A percentile compares a stretch with the other conserved stretches of the same genome.
Conservation (phyloP, 2,888 invertebrate species). For the Xestobium rufovillosum region DNA sequence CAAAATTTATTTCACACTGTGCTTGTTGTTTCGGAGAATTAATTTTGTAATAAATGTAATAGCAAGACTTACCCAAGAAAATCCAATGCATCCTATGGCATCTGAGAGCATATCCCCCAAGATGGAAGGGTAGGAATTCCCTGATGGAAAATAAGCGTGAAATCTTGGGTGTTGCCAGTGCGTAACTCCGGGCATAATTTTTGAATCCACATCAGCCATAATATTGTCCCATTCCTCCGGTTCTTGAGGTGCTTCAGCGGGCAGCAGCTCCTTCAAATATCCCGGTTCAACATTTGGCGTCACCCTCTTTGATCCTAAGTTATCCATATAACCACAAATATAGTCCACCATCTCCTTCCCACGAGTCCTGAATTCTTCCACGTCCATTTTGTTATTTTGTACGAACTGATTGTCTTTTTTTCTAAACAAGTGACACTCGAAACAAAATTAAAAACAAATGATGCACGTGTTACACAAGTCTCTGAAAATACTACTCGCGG, state of each 20-base stretch:
- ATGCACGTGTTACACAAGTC: too few species aligned
- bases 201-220: conserved; percentile 82
- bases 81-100: conserved; percentile 95
- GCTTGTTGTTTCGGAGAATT: too few species aligned
- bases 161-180: conserved; percentile 99
- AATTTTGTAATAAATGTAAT: too few species aligned
- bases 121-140: conserved; percentile 95
- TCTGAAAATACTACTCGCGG: too few species aligned
- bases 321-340: conserved; percentile 83
- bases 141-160: conserved; percentile 98
- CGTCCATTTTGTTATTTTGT: conserved; percentile 60
- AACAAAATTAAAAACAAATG: too few species aligned
- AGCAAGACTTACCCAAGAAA: conserved; percentile 87
- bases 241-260: conserved; percentile 70
- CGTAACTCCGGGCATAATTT: conserved; percentile 93
- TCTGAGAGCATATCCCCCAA: conserved; percentile 95
- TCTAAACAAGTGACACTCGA: too few species aligned
- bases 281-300: conserved; percentile 89
- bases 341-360: conserved; percentile 95
- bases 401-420: background rate
- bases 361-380: conserved; percentile 75
- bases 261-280: conserved; percentile 71
- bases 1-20: too few species aligned
- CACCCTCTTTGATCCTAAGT: conserved; percentile 70
- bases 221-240: conserved; percentile 84